Conservation (phyloP, 2,888 invertebrate species). For the Drosophila tripunctata region DNA sequence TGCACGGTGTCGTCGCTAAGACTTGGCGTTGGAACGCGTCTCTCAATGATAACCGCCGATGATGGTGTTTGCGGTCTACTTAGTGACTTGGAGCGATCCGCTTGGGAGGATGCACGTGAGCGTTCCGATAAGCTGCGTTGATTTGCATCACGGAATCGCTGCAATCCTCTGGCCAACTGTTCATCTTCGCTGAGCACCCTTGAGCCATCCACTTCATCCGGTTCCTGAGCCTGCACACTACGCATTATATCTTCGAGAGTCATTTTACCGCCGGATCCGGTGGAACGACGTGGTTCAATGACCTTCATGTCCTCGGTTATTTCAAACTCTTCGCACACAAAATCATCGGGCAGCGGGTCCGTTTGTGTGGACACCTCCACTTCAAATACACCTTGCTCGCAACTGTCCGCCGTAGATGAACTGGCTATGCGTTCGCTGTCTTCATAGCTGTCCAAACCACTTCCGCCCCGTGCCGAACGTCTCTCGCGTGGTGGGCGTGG, state of each 20-base stretch:
- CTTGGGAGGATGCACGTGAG: conserved; percentile 86
- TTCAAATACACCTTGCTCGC: conserved; percentile 77
- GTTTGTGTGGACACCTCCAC: conserved; percentile 93
- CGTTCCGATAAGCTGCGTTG: conserved; percentile 86
- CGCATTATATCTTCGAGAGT: conserved; percentile 83
- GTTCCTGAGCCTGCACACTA: conserved; percentile 75
- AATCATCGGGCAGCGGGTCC: conserved; percentile 92
- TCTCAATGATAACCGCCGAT: conserved; percentile 87
- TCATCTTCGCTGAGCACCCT: conserved; percentile 85
- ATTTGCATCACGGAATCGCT: conserved; percentile 86
- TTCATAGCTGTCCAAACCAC: conserved; percentile 76
- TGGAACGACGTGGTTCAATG: conserved; percentile 80
- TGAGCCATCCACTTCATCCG: conserved; percentile 70
- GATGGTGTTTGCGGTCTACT: conserved; percentile 87
- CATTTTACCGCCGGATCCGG: conserved; percentile 64
- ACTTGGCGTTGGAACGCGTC: conserved; percentile 87
- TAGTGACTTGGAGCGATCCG: conserved; percentile 86
- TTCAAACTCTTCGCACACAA: conserved; percentile 87
- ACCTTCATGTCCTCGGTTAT: conserved; percentile 84
- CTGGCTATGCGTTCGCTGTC: conserved; percentile 76
- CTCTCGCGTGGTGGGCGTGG: conserved; percentile 91
- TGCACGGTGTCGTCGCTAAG: conserved; percentile 87
- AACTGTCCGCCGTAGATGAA: conserved; percentile 79
- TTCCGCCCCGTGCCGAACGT: conserved; percentile 76
- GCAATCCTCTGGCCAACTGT: conserved; percentile 85